Evolutionary conservation across 2,113 vertebrate species (phyloP), one percentile per base, ranked within the genome.

Genomic region (Colinus virginianus): DNA sequence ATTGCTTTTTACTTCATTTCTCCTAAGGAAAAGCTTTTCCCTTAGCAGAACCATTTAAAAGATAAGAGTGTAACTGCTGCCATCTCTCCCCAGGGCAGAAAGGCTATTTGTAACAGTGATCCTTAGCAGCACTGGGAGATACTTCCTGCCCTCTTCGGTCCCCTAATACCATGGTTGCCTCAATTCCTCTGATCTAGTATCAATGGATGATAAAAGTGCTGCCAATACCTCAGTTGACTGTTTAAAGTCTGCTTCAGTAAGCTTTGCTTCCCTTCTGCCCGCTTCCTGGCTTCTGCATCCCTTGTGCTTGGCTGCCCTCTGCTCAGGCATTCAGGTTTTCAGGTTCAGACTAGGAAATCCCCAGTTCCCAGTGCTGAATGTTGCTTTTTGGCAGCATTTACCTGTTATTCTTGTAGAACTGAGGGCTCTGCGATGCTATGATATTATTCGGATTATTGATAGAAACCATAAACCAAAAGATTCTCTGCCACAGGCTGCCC

Each of bases 251-350:
- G 36, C 48, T 87, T 63, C 78, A 79, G 71, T 49, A 79, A 63
- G 51, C n/a, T 91, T 59, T 88, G 63, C 42, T 87, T 42, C 38
- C 7, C 55, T 53, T 76, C 59, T 87, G 79, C 90, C 78, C 78
- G 53, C 14, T 84, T 91, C 49, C 78, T 85, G 94, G 67, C 71
- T 89, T 79, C 55, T 46, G n/a, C 11, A 10, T 23, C 30, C 84
- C 67, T 42, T 63, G 19, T 63, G n/a, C 49, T 94, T 95, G 87
- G 81, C 81, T 79, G 23, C 48, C 59, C 25, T 92, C 90, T 71
- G 85, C 45, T n/a, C 45, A 53, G n/a, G 42, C 71, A 87, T 92
- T 96, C 78, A 85, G 87, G 38, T 59, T 74, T 92, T 96, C 78
- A 85, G 87, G 38, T 59, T 74, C 23, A 45, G 59, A 42, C 87